Base-by-base conservation (phyloP, 2,797 vertebrate species). In the Perodicticus potto region DNA sequence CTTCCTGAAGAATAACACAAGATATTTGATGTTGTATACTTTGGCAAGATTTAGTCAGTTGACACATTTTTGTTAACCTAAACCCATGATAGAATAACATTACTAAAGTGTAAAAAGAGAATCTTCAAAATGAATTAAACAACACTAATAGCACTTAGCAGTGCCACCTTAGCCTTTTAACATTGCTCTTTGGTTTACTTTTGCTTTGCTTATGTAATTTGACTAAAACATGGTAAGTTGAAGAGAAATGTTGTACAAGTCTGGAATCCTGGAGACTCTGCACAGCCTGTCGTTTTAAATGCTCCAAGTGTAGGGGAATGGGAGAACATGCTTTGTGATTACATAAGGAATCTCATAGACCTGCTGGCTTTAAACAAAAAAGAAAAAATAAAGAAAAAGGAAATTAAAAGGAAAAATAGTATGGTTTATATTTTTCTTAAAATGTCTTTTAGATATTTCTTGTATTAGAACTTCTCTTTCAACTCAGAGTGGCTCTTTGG, bases 111-210 rank as follows among this genome's bases (percentile, higher is more conserved):
- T 93, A 91, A 96, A 95, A 14, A 92, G 23, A 49, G 57, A 96
- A 72, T 49, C 2, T 84, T 96, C 76, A 94, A 81, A 70, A 87
- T 90, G 96, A 85, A 86, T 80, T 83, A 96, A 83, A 61, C 22
- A 93, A 8, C 32, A 55, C 69, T 96, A 83, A 61, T 19, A 93
- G 9, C 32, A 55, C 69, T 96, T 94, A 57, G 20, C 81, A 37
- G 81, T 93, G 85, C 22, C 63, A 90, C 74, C 77, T 93, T 81
- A 93, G 61, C 13, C 77, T 97, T 98, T 97, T 95, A 23, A 96
- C 94, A 95, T 65, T 37, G 74, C 19, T 27, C 34, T 96, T 94
- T 96, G 89, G 63, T 90, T 86, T 96, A 49, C 93, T 97, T 93
- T 95, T 83, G 7, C 27, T 76, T 43, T 95, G 72, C 67, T 95